Base-by-base conservation (phyloP, 1,140 invertebrate species). In the Drosophila busckii region DNA sequence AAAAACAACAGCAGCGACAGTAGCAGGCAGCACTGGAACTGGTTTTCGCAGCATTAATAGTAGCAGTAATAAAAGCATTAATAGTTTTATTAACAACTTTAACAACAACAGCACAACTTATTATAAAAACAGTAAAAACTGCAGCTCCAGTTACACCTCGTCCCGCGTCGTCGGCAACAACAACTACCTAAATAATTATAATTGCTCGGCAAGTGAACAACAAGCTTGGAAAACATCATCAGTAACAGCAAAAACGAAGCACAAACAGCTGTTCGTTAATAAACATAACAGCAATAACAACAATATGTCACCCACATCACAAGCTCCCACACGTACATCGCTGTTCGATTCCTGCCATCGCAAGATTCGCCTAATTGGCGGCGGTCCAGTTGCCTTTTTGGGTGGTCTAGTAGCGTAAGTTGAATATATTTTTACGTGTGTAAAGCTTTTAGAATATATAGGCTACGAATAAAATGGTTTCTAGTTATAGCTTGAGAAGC, bases 341-440 rank as follows among this genome's bases (percentile, higher is more conserved):
- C 88, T 93, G 17, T 91, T 92, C 83, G 91, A 92, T 87, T 91
- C 91, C 73, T 92, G 91, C 86, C 92, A 93, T 88, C 89, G 91
- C 85, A 92, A 92, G 88, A 92, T 93, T 63, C 89, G 92, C 50
- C 89, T 92, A 65, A 90, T 91, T 61, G 89, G 90, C 59, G 90
- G 90, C 34, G 90, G 89, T 35, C 90, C 90, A 16, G 90, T 91
- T 62, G 90, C 90, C 62, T 91, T 91, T 85, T 88, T 93, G 59
- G 91, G 92, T 70, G 91, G 91, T 60, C 89, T 93, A 70, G 91
- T 93, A 73, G 91, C 91, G 92, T 93, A 89, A 92, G 91, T 92
- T 50, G 48, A 45, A 10, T 38, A 38, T 9, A 12, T 35, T 23
- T 16, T 29, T 10, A 5, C n/a, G n/a, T n/a, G n/a, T n/a, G n/a